These are phyloP conservation scores for Morelia viridis DNA, from an alignment of 2,797 vertebrate species.

Conservation along the genomic window DNA sequence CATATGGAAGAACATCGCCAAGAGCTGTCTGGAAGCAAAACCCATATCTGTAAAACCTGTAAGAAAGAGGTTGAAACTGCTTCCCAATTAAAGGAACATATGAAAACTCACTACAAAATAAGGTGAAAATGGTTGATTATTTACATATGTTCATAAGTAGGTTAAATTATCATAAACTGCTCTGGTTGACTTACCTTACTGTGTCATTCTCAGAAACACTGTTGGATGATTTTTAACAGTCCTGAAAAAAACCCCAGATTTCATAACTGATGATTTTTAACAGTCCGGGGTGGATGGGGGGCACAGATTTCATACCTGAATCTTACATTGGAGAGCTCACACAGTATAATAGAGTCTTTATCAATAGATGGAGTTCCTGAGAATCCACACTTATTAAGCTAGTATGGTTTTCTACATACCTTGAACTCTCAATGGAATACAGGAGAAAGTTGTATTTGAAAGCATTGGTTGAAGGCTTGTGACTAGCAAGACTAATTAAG, in stretches of 20 bases:
- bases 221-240: background rate
- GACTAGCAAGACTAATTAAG: background rate
- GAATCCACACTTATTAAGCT: background rate
- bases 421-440: background rate
- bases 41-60: constrained; percentile 88
- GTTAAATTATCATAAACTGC: background rate
- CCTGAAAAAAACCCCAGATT: background rate
- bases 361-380: background rate
- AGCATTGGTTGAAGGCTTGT: background rate
- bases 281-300: background rate
- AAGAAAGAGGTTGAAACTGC: constrained; percentile 86
- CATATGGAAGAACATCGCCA: constrained; percentile 96
- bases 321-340: background rate
- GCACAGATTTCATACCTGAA: background rate
- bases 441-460: background rate
- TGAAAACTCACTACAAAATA: constrained; percentile 89
- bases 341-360: background rate
- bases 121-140: constrained; percentile 71
- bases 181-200: background rate
- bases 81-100: constrained; percentile 88
- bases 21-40: constrained; percentile 84
- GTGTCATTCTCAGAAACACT: background rate
- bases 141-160: background rate
- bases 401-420: background rate
- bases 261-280: background rate